Base-by-base conservation (phyloP, 2,113 vertebrate species). In the Brachypteracias leptosomus region DNA sequence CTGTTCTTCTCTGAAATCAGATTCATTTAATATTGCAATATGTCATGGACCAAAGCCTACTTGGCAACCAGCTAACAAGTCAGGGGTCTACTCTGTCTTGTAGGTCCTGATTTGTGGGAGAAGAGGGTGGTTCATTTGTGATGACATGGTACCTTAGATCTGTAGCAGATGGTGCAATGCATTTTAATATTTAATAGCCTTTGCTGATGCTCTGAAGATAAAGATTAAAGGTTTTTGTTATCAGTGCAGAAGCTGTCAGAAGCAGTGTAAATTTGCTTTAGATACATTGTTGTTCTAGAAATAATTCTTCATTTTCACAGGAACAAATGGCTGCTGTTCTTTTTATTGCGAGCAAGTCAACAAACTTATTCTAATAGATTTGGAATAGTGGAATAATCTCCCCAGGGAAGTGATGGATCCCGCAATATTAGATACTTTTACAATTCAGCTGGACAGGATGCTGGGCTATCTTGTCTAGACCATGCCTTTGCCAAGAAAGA, bases 231-330 rank as follows among this genome's bases (percentile, higher is more conserved):
- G 5, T 54, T 88, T 94, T 95, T 87, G 49, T 65, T 87, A 36
- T 63, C 70, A 22, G 36, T 61, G n/a, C 35, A 68, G 5, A 38
- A 85, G 40, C 61, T 66, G 63, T 80, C 21, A 36, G 67, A 70
- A 93, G 66, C 54, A 38, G 10, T 63, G 55, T 94, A 73, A 75
- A 73, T 77, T 79, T 91, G 33, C 74, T 91, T 88, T 59, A 80
- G 59, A 46, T 77, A 83, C 33, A 20, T 28, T 55, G 54, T 15
- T 78, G 46, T 70, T 90, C 19, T 74, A 66, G 91, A 73, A 93
- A 76, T 51, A 85, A 85, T 93, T 85, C 35, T 84, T 40, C 19
- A 11, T 94, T 93, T 81, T 89, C 63, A 42, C 35, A 33, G 73
- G 44, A 82, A 83, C 36, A 79, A 54, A n/a, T 73, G 49, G 20